These are phyloP conservation scores for Acrocephalus scirpaceus DNA, from an alignment of 2,797 vertebrate genomes.

Conservation along the genomic window DNA sequence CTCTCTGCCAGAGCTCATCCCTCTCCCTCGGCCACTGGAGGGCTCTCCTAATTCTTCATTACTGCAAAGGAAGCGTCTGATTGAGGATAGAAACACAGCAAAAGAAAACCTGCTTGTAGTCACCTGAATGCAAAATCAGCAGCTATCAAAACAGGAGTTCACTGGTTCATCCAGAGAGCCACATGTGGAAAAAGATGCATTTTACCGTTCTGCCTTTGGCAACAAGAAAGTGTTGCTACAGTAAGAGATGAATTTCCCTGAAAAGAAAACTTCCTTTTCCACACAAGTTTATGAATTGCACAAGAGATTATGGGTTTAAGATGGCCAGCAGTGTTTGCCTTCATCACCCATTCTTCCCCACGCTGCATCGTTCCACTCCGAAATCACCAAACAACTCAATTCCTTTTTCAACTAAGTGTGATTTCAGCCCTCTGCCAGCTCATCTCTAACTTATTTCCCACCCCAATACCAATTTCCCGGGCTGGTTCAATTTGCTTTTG, in stretches of 20 bases:
- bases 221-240: background rate
- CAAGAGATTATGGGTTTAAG: background rate
- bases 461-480: background rate
- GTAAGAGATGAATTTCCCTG: background rate
- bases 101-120: background rate
- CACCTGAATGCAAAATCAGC: background rate
- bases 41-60: constrained; percentile 45
- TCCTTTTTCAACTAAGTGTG: background rate
- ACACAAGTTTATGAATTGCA: background rate
- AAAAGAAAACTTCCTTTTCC: background rate
- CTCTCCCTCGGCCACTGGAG: constrained; percentile 40
- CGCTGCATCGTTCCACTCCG: fast-evolving
- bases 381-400: background rate
- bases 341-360: background rate
- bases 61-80: background rate
- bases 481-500: background rate
- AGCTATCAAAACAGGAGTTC: background rate
- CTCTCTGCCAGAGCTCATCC: background rate
- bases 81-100: background rate
- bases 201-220: background rate
- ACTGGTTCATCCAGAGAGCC: background rate
- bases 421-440: background rate
- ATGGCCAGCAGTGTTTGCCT: background rate
- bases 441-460: background rate
- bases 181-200: background rate